Evolutionary conservation across 2,797 vertebrate species (phyloP), one percentile per base, ranked within the genome.

Genomic region (Gila robusta): DNA sequence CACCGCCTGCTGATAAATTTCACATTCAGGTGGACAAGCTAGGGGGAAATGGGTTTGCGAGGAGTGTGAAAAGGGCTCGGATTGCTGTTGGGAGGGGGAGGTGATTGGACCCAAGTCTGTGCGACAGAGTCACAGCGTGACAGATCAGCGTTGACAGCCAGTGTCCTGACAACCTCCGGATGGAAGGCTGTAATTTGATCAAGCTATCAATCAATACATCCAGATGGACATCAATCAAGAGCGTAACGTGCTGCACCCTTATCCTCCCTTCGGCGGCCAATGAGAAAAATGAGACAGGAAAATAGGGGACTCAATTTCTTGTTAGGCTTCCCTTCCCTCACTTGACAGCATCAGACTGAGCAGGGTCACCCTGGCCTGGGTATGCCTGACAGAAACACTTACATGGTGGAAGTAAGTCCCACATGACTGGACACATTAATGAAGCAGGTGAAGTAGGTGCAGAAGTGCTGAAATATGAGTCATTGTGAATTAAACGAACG

Each of bases 141-240:
- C 56, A 37, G 81, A 87, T 85, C 56, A 64, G 71, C 5, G 10
- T 37, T 83, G 85, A 85, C 72, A 72, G 83, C 52, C 39, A 39
- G 74, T 72, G 52, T 83, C 23, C 86, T 89, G 91, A 89, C 90
- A 87, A 83, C 67, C 37, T 84, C 86, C 44, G 79, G 85, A 89
- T 91, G 54, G 90, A 87, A 72, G 44, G 47, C 87, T 81, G 88
- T 90, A 88, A 89, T 91, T 89, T 90, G 86, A 88, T 90, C 86
- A 89, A 88, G 77, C 83, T 79, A 90, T 90, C 90, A 91, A 88
- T 90, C 89, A 89, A 77, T 71, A 59, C n/a, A 54, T 59, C 91
- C 91, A 89, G 78, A 87, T 87, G 90, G 91, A 84, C 89, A 89
- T 93, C 90, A 89, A 88, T 93, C 91, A 93, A 87, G 82, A 56